Evolutionary conservation across 2,888 invertebrate species (phyloP).

Genomic region (Falcaria lacertinaria): DNA sequence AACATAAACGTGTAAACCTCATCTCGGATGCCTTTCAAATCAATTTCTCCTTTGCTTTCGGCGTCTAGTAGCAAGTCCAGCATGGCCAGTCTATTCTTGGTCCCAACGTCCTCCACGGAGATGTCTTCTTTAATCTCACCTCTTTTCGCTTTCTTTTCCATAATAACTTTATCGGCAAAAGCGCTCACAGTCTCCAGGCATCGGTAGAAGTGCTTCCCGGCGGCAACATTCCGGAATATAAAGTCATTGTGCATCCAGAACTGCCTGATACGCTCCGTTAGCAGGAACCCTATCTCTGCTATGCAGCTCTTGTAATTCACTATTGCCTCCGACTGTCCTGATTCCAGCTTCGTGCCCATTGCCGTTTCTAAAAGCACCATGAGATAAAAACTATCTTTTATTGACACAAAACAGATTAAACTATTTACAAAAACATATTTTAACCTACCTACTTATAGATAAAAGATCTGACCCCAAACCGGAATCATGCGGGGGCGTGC

Average conservation of each 20-base stretch:
- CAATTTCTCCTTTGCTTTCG: slow-evolving; percentile 76
- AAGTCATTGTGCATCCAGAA: slow-evolving; percentile 80
- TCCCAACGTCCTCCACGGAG: slow-evolving; percentile 18
- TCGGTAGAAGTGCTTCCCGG: slow-evolving; percentile 67
- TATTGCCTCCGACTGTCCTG: slow-evolving; percentile 48
- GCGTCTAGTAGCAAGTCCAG: slow-evolving; percentile 82
- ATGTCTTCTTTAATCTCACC: slow-evolving; percentile 7
- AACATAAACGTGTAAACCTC: slow-evolving; percentile 85
- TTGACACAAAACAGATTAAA: no score
- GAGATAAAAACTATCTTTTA: no score
- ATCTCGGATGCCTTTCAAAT: slow-evolving; percentile 81
- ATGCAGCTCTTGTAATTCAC: slow-evolving; percentile 74
- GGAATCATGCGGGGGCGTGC: no score
- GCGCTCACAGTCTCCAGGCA: slow-evolving; percentile 66
- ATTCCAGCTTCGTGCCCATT: slow-evolving; percentile 80
- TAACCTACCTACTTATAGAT: no score
- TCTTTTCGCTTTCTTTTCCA: slow-evolving; percentile 48
- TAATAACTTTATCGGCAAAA: slow-evolving; percentile 78
- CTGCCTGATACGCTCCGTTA: slow-evolving; percentile 41
- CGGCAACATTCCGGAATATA: slow-evolving; percentile 61
- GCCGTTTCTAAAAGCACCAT: slow-evolving; percentile 68
- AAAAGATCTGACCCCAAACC: no score
- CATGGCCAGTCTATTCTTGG: slow-evolving; percentile 78
- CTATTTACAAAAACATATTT: no score
- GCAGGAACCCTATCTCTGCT: slow-evolving; percentile 40